Conservation (phyloP, 1,140 invertebrate species). For the Tetranychus urticae region DNA sequence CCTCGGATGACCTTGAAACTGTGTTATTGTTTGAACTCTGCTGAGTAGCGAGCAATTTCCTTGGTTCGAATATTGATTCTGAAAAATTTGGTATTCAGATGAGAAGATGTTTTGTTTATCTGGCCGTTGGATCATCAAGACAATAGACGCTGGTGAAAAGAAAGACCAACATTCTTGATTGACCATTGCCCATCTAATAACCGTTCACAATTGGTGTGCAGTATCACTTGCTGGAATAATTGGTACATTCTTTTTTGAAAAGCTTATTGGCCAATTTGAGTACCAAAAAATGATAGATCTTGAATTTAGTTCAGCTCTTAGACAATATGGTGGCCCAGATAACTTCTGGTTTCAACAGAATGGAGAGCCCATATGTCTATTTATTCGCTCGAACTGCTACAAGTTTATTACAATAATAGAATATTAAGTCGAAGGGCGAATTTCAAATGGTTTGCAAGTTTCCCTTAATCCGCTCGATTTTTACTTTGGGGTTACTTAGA, state of each 20-base stretch:
- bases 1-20: too few relatives aligned
- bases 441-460: conserved; percentile 8
- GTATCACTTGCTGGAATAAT: neutral
- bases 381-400: neutral
- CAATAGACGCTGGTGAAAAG: neutral
- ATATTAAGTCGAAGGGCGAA: neutral
- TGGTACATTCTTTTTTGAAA: neutral
- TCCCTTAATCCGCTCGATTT: conserved; percentile 10
- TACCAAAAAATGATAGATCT: neutral
- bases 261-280: neutral
- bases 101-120: neutral
- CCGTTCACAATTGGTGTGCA: neutral
- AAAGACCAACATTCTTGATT: neutral
- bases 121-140: neutral
- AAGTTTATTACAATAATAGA: neutral
- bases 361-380: neutral
- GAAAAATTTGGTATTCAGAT: neutral
- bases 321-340: neutral
- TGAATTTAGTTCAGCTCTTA: neutral
- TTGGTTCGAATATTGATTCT: neutral
- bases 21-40: too few relatives aligned
- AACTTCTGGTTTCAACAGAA: conserved; percentile 1
- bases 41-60: too few relatives aligned
- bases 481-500: conserved; percentile 10
- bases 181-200: neutral